Conservation (phyloP, 2,113 vertebrate species). For the Podarcis cretensis region DNA sequence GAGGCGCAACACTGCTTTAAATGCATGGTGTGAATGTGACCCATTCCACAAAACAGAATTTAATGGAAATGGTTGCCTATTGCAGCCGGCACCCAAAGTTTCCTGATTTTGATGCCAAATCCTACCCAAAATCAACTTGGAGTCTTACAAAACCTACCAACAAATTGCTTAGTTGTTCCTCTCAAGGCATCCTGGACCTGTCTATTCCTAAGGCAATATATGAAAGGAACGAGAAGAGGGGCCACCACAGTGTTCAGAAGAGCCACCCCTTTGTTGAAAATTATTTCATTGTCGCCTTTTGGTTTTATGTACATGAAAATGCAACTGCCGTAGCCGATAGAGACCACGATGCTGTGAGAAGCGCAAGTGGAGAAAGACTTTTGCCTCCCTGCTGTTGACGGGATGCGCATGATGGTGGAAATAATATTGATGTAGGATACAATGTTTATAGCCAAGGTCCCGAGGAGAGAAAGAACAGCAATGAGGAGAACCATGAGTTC, state of each 20-base stretch:
- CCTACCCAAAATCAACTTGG: neutral
- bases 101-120: neutral
- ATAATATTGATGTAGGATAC: conserved; percentile 2
- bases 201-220: neutral
- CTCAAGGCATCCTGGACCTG: neutral
- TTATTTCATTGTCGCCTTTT: neutral
- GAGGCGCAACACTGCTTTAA: too few relatives aligned
- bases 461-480: neutral
- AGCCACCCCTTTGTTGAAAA: neutral
- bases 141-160: too few relatives aligned
- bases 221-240: neutral
- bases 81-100: too few relatives aligned
- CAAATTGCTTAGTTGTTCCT: too few relatives aligned
- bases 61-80: too few relatives aligned
- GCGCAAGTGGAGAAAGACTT: neutral
- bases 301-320: conserved; percentile 14
- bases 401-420: neutral
- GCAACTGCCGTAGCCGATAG: neutral
- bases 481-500: neutral
- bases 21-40: too few relatives aligned
- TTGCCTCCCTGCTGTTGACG: neutral
- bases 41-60: too few relatives aligned
- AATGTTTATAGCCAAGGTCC: neutral
- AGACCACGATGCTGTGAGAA: neutral
- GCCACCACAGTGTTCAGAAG: neutral